Conservation (phyloP, 2,797 vertebrate genomes). For the Threskiornis aethiopicus region DNA sequence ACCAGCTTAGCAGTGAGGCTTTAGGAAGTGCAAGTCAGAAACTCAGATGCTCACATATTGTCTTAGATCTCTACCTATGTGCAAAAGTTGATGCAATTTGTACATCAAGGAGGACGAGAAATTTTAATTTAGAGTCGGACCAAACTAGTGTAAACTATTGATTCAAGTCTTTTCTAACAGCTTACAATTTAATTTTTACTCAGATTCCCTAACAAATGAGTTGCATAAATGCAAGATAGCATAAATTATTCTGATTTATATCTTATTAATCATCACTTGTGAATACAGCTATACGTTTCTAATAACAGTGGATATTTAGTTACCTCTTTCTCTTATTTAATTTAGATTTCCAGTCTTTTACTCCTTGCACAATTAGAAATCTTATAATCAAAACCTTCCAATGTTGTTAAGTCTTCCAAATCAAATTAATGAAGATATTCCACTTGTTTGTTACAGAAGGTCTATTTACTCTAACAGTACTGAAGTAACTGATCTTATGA, state of each 20-base stretch:
- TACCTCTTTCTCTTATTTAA: background rate
- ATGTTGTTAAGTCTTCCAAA: background rate
- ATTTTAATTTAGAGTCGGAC: background rate
- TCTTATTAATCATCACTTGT: background rate
- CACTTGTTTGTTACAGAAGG: background rate
- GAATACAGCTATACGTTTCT: background rate
- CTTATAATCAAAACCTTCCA: background rate
- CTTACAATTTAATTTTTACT: background rate
- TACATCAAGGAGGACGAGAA: background rate
- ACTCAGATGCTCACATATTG: background rate
- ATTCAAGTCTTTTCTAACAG: background rate
- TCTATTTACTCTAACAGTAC: background rate
- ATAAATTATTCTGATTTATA: background rate
- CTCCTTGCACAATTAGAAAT: background rate
- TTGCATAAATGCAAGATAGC: background rate
- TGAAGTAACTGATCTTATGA: background rate
- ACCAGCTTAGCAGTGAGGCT: background rate
- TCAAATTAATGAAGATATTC: background rate
- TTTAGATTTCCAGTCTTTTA: background rate
- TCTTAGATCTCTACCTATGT: background rate
- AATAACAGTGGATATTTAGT: background rate
- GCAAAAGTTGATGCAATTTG: background rate
- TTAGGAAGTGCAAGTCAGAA: background rate
- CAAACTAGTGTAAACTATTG: background rate
- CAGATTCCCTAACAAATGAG: background rate